Evolutionary conservation across 1,140 invertebrate species (phyloP), one percentile per base, ranked within the genome.

Genomic region (Euura saliciscinereae): DNA sequence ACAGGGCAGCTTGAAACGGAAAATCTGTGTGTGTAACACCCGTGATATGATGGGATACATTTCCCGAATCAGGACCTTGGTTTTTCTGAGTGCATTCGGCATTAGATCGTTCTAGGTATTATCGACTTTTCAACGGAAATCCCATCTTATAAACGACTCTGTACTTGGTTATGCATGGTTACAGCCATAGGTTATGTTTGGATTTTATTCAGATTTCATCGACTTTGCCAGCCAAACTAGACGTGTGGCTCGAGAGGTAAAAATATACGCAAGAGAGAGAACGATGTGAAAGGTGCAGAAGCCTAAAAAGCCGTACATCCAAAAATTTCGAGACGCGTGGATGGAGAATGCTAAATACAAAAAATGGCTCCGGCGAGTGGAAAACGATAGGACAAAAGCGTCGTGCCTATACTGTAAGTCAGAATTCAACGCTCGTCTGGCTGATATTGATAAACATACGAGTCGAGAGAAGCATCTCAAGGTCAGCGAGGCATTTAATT

Each of bases 281-380:
- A 45, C n/a, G n/a, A 69, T 69, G 42, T 43, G 68, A 44, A 69
- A 69, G 44, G 44, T 69, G 43, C 43, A 69, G 4, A 69, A 69
- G 13, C 2, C 43, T 3, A 69, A 69, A 42, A 69, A 45, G 11
- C 45, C 6, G 44, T 69, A 69, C 68, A n/a, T 69, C 4, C 68
- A 69, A 69, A 69, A 69, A n/a, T 69, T 69, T 69, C 68, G 68
- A 45, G 46, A 69, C 4, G 4, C 13, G 6, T 69, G 44, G 68
- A 69, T 69, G 43, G 44, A 69, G 28, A 69, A 69, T 45, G 43
- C 68, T 11, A 69, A 69, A 44, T 69, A 69, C 44, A 69, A 69
- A 69, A 45, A 44, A 45, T 69, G 68, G 44, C 44, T 69, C 7
- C 43, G 68, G 13, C 43, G 43, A n/a, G 68, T 69, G 44, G 44